Percentiles rank a stretch among this genome's conserved stretches.
These are phyloP conservation scores for Heliconius hermathena DNA, from an alignment of 1,140 invertebrate genomes.

Conservation along the genomic window DNA sequence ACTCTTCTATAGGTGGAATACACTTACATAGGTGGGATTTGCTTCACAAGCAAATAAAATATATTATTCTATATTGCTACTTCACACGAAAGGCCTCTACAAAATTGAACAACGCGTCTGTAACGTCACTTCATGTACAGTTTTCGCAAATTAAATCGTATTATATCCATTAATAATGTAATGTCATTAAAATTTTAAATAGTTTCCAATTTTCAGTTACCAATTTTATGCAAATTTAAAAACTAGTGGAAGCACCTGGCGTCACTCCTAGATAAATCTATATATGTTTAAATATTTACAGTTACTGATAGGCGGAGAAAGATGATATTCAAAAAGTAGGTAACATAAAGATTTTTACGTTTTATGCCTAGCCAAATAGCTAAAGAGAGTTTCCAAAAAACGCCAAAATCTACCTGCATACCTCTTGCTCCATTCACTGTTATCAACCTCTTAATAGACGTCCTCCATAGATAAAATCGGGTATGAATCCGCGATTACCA, in stretches of 20 bases:
- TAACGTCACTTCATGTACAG: not conserved
- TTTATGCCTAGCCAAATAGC: no score
- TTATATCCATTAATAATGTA: slow-evolving; percentile 7
- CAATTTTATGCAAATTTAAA: not conserved
- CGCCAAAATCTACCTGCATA: no score
- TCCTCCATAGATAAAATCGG: no score
- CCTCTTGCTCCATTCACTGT: no score
- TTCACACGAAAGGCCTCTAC: not conserved
- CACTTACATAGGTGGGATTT: no score
- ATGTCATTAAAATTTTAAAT: slow-evolving; percentile 13
- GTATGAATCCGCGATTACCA: no score
- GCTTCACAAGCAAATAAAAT: not conserved
- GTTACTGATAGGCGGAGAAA: not conserved
- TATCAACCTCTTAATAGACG: no score
- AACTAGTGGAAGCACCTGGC: not conserved
- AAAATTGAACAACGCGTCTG: not conserved
- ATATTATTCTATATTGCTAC: not conserved
- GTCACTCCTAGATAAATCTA: not conserved
- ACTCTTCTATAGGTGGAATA: not conserved
- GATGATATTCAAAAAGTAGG: no score
- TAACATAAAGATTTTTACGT: no score
- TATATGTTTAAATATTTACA: not conserved
- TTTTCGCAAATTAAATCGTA: slow-evolving; percentile 9
- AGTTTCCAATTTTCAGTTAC: not conserved
- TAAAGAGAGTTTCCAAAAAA: no score